These are phyloP conservation scores for Telenomus remus DNA, from an alignment of 1,140 invertebrate genomes.

Conservation along the genomic window DNA sequence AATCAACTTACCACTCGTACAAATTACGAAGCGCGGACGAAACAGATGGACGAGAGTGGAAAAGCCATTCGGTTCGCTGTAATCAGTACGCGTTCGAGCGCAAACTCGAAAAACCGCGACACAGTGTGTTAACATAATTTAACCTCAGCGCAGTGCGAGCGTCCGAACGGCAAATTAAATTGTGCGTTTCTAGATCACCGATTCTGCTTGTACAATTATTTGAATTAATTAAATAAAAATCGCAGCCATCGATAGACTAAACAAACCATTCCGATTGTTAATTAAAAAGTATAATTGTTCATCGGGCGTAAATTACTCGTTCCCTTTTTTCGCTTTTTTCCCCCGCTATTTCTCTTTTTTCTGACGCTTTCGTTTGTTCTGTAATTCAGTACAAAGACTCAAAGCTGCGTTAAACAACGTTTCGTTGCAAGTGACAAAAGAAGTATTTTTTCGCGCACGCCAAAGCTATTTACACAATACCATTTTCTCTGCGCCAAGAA, in stretches of 20 bases:
- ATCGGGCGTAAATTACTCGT: too few species aligned
- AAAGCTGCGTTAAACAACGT: conserved; percentile 9
- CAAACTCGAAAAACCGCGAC: conserved; percentile 33
- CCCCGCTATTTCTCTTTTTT: too few species aligned
- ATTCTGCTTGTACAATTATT: too few species aligned
- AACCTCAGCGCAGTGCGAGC: background rate
- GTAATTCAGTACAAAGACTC: conserved; percentile 16
- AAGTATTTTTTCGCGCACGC: background rate
- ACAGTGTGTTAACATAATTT: conserved; percentile 36
- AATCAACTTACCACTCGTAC: conserved; percentile 26
- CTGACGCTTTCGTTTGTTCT: background rate
- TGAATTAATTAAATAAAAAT: too few species aligned
- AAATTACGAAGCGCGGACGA: too few species aligned
- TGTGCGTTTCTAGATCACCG: too few species aligned
- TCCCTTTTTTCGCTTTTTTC: too few species aligned
- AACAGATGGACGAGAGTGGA: conserved; percentile 5
- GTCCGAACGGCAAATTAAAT: too few species aligned
- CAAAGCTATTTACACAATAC: conserved; percentile 12
- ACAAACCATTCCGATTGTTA: too few species aligned
- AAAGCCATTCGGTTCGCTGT: conserved; percentile 18
- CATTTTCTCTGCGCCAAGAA: background rate
- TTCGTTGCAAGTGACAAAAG: conserved; percentile 1
- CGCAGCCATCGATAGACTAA: too few species aligned
- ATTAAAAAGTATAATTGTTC: too few species aligned
- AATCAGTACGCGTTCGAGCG: conserved; percentile 32